Conservation (phyloP, 2,113 vertebrate genomes). For the Nicator chloris region DNA sequence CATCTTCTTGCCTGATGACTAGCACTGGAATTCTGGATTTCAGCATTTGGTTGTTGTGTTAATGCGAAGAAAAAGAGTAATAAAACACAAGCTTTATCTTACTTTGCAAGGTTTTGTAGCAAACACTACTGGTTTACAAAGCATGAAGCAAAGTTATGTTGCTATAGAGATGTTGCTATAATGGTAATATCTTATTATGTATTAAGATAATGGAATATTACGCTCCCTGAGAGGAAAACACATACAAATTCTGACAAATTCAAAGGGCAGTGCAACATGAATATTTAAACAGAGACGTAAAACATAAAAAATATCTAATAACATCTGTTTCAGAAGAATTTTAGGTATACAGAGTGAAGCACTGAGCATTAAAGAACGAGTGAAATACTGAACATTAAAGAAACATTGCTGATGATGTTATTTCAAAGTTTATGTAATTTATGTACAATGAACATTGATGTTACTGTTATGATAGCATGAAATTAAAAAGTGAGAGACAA, state of each 20-base stretch:
- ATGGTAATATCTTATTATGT: neutral
- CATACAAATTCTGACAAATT: neutral
- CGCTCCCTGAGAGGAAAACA: neutral
- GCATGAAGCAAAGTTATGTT: neutral
- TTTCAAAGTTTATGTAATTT: neutral
- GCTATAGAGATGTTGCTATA: neutral
- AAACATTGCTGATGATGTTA: neutral
- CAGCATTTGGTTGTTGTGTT: neutral
- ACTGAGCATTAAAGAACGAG: neutral
- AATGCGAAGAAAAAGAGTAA: too few relatives aligned
- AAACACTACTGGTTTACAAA: neutral
- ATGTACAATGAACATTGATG: neutral
- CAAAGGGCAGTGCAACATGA: neutral
- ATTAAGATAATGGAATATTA: neutral
- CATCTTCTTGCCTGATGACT: neutral
- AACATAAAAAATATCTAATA: neutral
- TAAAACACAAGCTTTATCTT: too few relatives aligned
- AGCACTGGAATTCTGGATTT: neutral
- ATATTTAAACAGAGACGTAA: neutral
- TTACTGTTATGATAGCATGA: neutral
- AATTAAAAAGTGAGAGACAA: neutral
- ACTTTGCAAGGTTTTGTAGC: neutral
- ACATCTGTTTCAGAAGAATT: neutral
- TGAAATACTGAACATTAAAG: neutral
- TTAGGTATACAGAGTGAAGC: neutral